Percentiles rank a stretch among this genome's conserved stretches.
Conservation (phyloP, 2,888 invertebrate species). For the Tenthredo distinguenda region DNA sequence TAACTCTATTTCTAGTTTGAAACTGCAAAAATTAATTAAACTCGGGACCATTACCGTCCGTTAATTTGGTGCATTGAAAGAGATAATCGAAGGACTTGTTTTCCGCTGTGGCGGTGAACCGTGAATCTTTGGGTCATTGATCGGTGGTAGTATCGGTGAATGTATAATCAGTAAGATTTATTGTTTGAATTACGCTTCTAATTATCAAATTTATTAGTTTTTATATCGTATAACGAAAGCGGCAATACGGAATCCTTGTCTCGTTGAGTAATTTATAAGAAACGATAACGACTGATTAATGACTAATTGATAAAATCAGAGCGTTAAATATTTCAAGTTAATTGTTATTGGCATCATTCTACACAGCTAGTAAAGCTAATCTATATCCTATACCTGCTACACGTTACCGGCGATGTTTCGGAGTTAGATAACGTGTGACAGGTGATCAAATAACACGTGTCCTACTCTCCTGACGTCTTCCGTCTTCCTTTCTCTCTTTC, state of each 20-base stretch:
- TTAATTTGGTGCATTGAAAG: not conserved
- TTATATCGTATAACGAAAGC: not conserved
- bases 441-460: conserved; percentile 48
- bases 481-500: not conserved
- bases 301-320: conserved; percentile 46
- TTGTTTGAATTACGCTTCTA: conserved; percentile 34
- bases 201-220: conserved; percentile 30
- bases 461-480: not conserved
- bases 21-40: not conserved
- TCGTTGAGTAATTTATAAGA: not conserved
- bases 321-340: conserved; percentile 45
- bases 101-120: conserved; percentile 16
- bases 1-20: not conserved
- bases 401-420: not conserved
- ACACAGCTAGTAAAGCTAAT: not conserved
- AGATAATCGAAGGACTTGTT: conserved; percentile 21
- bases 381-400: not conserved
- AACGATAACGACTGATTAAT: conserved; percentile 35
- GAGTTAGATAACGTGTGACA: conserved; percentile 31
- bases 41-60: not conserved
- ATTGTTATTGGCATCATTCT: conserved; percentile 34
- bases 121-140: conserved; percentile 1
- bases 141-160: not conserved
- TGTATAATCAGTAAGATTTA: conserved; percentile 21
- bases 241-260: not conserved